Base-by-base conservation (phyloP, 1,140 invertebrate species). In the Drosophila sp. region DNA sequence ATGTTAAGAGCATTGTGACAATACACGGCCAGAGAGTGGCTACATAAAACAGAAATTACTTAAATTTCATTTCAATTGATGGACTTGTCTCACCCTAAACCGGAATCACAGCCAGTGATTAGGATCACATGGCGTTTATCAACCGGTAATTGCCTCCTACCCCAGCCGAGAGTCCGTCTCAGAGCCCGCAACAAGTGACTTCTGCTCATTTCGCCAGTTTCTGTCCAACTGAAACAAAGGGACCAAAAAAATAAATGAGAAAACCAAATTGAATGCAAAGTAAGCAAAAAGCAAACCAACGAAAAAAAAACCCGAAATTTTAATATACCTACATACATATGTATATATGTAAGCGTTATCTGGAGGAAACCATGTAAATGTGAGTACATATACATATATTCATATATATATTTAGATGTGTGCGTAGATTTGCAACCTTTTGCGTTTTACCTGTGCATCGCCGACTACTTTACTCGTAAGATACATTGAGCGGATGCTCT, bases 31-130 rank as follows among this genome's bases (percentile, higher is more conserved):
- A 93, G 74, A 0, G 92, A 90, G 55, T 91, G 86, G 0, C 91
- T 92, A 70, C 25, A 40, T 1, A 65, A 11, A 30, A 4, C 10
- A n/a, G 32, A 25, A 41, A n/a, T 55, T n/a, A 47, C 7, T 25
- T 56, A 0, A 35, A 6, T 33, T 47, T 60, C 6, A 4, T 17
- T 17, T 6, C 4, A 11, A 35, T 25, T 40, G 2, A 32, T 8
- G 11, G 4, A 6, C 4, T 17, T 30, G 1, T 94, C 94, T 92
- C 94, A 96, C 29, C 96, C 96, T n/a, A 97, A 92, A 4, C 96
- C 96, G 66, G 96, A 96, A 91, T 97, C 96, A 85, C 96, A 97
- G 47, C 96, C 96, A 25, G 96, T 96, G 65, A 97, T 95, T 3
- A 96, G 92, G 11, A 97, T 82, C 47, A 95, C 93, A 80, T 93